A percentile compares a stretch with the other conserved stretches of the same genome.
Evolutionary conservation across 2,113 vertebrate genomes (phyloP).

Genomic region (Mirounga angustirostris): DNA sequence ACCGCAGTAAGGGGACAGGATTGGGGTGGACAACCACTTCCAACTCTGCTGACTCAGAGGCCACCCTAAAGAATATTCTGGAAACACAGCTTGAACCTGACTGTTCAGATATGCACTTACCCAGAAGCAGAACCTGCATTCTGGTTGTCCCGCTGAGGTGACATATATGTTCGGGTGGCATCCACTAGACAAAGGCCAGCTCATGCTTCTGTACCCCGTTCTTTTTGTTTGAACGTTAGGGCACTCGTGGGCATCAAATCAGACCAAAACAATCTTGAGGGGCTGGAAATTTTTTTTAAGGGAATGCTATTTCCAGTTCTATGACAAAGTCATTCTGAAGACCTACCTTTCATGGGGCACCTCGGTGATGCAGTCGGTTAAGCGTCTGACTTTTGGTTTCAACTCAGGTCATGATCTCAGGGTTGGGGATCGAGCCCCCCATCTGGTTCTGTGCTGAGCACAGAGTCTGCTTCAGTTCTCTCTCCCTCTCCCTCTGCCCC

Average conservation of each 20-base stretch:
- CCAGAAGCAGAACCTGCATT: neutral
- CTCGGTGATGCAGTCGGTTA: neutral
- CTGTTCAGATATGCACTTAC: no score
- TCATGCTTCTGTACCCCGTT: neutral
- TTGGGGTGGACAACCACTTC: neutral
- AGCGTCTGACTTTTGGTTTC: neutral
- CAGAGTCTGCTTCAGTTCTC: neutral
- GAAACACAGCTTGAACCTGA: neutral
- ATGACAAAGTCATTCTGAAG: neutral
- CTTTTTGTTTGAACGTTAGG: neutral
- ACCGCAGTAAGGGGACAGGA: neutral
- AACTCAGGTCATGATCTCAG: neutral
- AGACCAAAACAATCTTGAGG: neutral
- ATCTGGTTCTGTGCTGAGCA: neutral
- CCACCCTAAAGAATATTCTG: neutral
- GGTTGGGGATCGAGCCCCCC: neutral
- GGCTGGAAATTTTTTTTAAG: neutral
- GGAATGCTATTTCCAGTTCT: neutral
- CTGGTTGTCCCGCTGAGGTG: no score
- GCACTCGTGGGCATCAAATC: neutral
- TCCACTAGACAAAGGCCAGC: neutral
- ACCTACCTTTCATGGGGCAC: neutral
- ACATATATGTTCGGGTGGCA: neutral
- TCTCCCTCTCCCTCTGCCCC: neutral
- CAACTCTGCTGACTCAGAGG: neutral